Conservation (phyloP, 2,113 vertebrate genomes). For the Dinomys branickii region DNA sequence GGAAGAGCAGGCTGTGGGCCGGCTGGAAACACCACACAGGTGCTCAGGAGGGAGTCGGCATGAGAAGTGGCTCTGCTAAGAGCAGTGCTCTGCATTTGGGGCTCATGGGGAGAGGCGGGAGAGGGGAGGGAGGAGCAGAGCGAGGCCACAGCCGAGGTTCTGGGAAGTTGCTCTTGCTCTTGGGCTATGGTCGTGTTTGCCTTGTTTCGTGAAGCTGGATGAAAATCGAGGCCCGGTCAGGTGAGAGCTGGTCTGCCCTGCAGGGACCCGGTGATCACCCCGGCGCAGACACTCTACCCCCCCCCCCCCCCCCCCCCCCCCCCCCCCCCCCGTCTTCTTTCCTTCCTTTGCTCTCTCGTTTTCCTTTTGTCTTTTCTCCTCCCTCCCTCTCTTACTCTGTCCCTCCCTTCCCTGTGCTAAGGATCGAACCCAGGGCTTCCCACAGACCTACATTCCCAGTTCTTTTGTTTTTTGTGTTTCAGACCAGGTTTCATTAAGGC, state of each 20-base stretch:
- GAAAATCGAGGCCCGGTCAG: constrained; percentile 17
- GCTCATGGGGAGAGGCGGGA: background rate
- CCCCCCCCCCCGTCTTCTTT: too few relatives aligned
- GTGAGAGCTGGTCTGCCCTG: background rate
- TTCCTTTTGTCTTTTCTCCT: background rate
- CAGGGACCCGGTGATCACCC: too few relatives aligned
- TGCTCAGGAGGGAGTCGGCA: background rate
- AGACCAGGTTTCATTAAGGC: background rate
- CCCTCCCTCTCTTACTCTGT: background rate
- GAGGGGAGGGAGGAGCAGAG: background rate
- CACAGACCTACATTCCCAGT: background rate
- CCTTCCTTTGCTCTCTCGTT: background rate
- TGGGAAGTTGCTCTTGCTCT: background rate
- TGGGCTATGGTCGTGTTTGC: constrained; percentile 10
- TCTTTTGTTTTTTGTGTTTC: background rate
- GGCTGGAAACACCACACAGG: background rate
- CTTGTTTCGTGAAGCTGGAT: constrained; percentile 42
- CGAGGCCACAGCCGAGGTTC: background rate
- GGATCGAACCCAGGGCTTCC: background rate
- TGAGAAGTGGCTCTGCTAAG: background rate
- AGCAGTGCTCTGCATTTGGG: background rate
- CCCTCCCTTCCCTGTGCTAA: background rate
- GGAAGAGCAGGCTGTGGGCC: background rate
- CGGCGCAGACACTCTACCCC: background rate
- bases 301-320: too few relatives aligned